These are phyloP conservation scores for Periphyllus acericola DNA, from an alignment of 2,888 invertebrate genomes.

Conservation along the genomic window DNA sequence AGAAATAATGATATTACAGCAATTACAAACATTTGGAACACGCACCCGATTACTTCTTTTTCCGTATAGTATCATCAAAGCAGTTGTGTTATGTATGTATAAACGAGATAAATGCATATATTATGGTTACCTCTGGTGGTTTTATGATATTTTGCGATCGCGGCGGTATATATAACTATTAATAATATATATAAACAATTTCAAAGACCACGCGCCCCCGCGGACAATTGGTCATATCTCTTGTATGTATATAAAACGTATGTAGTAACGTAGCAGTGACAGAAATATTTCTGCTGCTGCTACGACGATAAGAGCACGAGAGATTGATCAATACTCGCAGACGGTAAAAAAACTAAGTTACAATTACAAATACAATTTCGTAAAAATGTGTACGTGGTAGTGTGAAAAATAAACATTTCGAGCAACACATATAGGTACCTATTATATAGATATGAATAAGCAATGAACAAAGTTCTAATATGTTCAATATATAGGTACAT, in stretches of 20 bases:
- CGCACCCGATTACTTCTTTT: neutral
- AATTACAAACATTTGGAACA: no score
- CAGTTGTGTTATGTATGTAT: neutral
- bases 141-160: neutral
- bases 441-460: no score
- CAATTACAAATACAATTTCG: no score
- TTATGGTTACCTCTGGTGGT: neutral
- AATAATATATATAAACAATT: neutral
- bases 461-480: no score
- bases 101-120: neutral
- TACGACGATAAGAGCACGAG: slow-evolving; percentile 46
- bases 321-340: slow-evolving; percentile 26
- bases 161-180: neutral
- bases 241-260: slow-evolving; percentile 47
- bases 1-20: no score
- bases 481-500: no score
- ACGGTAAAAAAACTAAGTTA: neutral
- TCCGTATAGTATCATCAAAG: neutral
- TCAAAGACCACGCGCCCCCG: neutral
- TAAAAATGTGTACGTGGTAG: no score
- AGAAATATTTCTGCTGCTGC: slow-evolving; percentile 19
- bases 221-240: slow-evolving; percentile 37
- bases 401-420: no score
- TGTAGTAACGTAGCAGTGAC: slow-evolving; percentile 33
- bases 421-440: no score